phyloP scores from a whole-genome alignment of 37 sponge, comb jelly and placozoan genomes.

The Axinella damicornis region DNA sequence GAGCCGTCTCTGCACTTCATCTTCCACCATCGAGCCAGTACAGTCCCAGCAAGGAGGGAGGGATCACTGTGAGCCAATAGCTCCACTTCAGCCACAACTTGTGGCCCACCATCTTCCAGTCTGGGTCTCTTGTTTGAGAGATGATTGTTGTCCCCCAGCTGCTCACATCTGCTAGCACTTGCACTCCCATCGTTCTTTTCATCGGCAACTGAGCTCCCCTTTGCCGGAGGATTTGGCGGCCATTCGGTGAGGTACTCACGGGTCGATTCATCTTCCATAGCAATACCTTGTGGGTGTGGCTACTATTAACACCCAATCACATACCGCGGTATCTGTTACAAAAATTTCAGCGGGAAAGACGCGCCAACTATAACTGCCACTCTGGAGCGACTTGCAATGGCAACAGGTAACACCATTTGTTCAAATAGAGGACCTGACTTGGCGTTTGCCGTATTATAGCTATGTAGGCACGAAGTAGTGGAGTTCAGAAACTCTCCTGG shows the following conservation, averaged over 20 bases:
- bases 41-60: not conserved
- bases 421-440: too few relatives aligned
- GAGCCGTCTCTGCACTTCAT: not conserved
- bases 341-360: not conserved
- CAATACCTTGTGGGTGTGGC: too few relatives aligned
- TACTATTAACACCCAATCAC: not conserved
- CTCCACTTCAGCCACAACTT: not conserved
- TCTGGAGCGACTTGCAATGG: too few relatives aligned
- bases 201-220: not conserved
- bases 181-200: not conserved
- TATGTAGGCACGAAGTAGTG: too few relatives aligned
- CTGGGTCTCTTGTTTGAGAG: too few relatives aligned
- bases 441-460: too few relatives aligned
- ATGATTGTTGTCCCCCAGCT: too few relatives aligned
- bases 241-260: slow-evolving; percentile 45
- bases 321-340: not conserved
- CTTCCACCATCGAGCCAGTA: slow-evolving; percentile 64
- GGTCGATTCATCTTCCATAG: not conserved
- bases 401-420: too few relatives aligned
- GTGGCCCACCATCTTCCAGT: not conserved
- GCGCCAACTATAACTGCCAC: not conserved
- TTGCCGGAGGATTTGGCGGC: slow-evolving; percentile 23
- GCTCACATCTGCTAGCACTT: too few relatives aligned
- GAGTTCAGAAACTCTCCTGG: too few relatives aligned
- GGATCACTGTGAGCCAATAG: not conserved